These are phyloP conservation scores for Alcedo quadribrachys DNA, from an alignment of 2,797 vertebrate species.

Conservation along the genomic window DNA sequence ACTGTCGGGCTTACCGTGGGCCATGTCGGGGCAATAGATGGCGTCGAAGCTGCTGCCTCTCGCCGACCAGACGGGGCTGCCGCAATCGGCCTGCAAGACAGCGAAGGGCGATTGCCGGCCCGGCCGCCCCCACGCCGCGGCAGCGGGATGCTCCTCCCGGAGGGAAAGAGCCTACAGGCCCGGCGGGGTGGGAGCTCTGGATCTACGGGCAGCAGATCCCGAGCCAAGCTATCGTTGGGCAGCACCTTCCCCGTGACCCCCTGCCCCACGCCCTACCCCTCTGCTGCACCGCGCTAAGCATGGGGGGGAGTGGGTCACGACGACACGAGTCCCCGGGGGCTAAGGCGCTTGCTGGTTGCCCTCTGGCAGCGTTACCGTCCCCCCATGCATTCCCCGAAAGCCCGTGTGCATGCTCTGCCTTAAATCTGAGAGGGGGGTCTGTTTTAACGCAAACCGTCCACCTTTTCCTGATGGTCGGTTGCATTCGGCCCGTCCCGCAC, in stretches of 20 bases:
- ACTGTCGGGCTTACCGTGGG: slow-evolving; percentile 80
- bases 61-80: slow-evolving; percentile 90
- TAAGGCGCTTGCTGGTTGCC: not conserved
- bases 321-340: not conserved
- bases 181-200: slow-evolving; percentile 61
- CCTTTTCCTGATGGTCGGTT: not conserved
- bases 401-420: not conserved
- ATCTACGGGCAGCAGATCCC: slow-evolving; percentile 28
- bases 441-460: not conserved
- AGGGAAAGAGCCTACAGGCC: slow-evolving; percentile 85
- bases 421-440: not conserved
- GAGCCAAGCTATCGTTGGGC: not conserved
- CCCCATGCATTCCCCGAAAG: accelerated
- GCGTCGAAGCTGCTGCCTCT: slow-evolving; percentile 85
- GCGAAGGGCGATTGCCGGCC: slow-evolving; percentile 35
- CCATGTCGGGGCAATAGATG: slow-evolving; percentile 82
- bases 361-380: not conserved
- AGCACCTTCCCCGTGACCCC: not conserved
- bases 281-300: not conserved
- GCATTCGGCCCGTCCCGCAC: not conserved
- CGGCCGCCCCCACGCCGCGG: not conserved
- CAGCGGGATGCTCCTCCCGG: not conserved
- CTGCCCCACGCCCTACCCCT: too few species aligned
- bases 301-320: not conserved
- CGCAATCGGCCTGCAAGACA: slow-evolving; percentile 87